Conservation (phyloP, 2,797 vertebrate species). For the Thaleichthys pacificus region DNA sequence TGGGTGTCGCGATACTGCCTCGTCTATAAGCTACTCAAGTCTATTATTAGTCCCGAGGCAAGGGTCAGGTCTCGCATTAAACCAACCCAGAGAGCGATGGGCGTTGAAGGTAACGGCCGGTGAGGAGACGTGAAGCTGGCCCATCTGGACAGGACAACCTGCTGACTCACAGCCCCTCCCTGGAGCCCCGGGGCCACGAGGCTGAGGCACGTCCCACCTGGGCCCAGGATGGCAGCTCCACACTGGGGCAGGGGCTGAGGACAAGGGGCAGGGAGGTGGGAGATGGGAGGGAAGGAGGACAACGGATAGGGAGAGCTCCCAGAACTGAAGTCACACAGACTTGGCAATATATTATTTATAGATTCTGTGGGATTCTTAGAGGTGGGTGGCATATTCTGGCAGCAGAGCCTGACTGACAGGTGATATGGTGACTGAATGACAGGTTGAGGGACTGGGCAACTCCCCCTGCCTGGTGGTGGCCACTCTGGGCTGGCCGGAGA, state of each 20-base stretch:
- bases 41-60: neutral
- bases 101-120: neutral
- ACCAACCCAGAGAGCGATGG: neutral
- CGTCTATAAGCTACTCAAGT: neutral
- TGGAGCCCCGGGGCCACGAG: neutral
- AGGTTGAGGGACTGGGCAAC: neutral
- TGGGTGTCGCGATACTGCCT: neutral
- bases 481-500: neutral
- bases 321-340: too few species aligned
- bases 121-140: too few species aligned
- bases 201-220: neutral
- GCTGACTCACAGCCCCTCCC: neutral
- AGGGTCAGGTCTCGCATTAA: neutral
- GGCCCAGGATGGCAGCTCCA: neutral
- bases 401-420: neutral
- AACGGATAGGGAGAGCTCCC: neutral
- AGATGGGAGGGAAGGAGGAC: neutral
- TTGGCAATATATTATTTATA: too few species aligned
- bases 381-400: neutral
- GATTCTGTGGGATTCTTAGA: too few species aligned
- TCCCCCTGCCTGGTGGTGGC: neutral
- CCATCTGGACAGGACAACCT: neutral
- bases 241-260: neutral
- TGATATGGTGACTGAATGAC: neutral
- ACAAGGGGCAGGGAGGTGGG: neutral